A percentile compares a stretch with the other conserved stretches of the same genome.
These are phyloP conservation scores for Drosophila nigrodunni DNA, from an alignment of 1,140 invertebrate species.

Conservation along the genomic window DNA sequence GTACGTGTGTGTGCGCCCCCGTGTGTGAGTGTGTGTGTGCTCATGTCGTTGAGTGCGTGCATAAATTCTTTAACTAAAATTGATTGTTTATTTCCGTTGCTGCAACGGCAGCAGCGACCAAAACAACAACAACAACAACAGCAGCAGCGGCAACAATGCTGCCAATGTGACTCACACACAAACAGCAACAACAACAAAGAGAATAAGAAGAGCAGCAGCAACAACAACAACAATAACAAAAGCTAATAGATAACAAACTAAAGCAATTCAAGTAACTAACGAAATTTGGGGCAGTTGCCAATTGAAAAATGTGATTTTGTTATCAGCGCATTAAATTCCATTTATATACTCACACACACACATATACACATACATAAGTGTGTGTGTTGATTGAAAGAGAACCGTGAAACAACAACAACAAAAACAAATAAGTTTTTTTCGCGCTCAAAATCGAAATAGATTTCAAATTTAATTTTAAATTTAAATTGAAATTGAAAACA, in stretches of 20 bases:
- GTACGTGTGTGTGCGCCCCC: conserved; percentile 13
- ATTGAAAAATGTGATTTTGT: conserved; percentile 81
- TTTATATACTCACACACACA: conserved; percentile 33
- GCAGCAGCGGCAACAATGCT: conserved; percentile 29
- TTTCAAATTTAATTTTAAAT: conserved; percentile 43
- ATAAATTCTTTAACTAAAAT: conserved; percentile 83
- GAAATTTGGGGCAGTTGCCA: conserved; percentile 81
- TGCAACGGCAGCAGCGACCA: conserved; percentile 26
- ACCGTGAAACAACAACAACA: conserved; percentile 13
- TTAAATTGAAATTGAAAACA: conserved; percentile 50
- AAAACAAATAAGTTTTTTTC: conserved; percentile 24
- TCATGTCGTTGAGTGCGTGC: conserved; percentile 63
- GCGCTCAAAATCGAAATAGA: conserved; percentile 39
- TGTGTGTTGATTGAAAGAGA: conserved; percentile 30
- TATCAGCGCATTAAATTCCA: conserved; percentile 62
- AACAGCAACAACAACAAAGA: conserved; percentile 28
- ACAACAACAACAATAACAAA: conserved; percentile 22
- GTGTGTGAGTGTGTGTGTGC: conserved; percentile 45
- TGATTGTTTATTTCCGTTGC: conserved; percentile 82
- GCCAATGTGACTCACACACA: conserved; percentile 48
- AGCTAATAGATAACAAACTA: conserved; percentile 62
- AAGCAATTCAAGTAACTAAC: conserved; percentile 53
- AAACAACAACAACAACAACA: conserved; percentile 25
- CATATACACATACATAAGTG: not conserved
- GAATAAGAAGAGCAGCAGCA: conserved; percentile 14